Base-by-base conservation (phyloP, 2,797 vertebrate species). In the Neosilurus mollespiculum region DNA sequence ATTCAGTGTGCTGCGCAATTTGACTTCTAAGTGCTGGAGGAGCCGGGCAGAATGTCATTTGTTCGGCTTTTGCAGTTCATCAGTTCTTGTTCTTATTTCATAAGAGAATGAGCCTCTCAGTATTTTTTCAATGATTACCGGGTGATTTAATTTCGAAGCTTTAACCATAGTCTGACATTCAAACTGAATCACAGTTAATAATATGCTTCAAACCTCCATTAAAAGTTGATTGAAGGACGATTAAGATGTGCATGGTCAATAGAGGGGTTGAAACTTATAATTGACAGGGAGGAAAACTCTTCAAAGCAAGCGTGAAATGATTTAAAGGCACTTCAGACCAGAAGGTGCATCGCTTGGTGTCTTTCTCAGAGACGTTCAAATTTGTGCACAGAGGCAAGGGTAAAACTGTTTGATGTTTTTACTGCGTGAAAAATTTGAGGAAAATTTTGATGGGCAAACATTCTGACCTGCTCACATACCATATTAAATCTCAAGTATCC, bases 271-370 rank as follows among this genome's bases (percentile, higher is more conserved):
- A 77, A 73, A 51, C 84, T 85, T 66, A 12, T 69, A 85, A 85
- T 77, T 76, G 83, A 70, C 79, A 85, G 43, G 24, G 26, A 73
- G 84, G 11, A 10, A 58, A 24, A 82, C 78, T 72, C 67, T 82
- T 85, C 69, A 79, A 64, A 84, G 69, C 80, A 61, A 26, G 49
- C 62, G 53, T 82, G 76, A 80, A 82, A 79, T 82, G 67, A 82
- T 82, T 81, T 80, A 82, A 64, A 82, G 80, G 59, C 83, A 75
- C 62, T 67, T 37, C n/a, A 78, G 69, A 49, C 6, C 59, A 73
- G 30, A 66, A 59, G 3, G n/a, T 56, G 49, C 51, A 30, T 82
- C 61, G 53, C 65, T 64, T 71, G 65, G 66, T 61, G 58, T 59
- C 56, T 58, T 61, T 76, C 73, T 71, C 22, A 30, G 34, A 61